phyloP scores from a whole-genome alignment of 2,113 vertebrate species.

The Clupea harengus region DNA sequence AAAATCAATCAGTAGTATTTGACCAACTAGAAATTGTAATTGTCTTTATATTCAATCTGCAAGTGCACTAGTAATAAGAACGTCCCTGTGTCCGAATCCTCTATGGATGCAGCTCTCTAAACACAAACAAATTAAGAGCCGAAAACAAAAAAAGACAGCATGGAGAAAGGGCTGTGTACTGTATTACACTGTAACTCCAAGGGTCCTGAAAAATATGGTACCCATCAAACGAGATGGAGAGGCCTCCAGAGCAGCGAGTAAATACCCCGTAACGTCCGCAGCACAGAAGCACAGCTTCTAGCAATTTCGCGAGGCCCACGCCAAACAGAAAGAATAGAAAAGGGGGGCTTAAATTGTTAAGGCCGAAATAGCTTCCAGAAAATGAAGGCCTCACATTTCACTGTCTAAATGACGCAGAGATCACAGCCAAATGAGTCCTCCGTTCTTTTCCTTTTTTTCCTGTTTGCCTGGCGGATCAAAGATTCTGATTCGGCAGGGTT shows the following conservation, averaged over 20 bases:
- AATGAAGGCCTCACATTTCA: slow-evolving; percentile 55
- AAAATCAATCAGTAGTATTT: too few relatives aligned
- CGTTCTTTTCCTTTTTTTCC: background rate
- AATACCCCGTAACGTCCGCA: background rate
- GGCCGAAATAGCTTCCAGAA: slow-evolving; percentile 73
- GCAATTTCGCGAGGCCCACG: slow-evolving; percentile 45
- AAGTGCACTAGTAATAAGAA: background rate
- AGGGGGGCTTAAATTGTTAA: slow-evolving; percentile 67
- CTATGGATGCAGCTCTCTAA: background rate
- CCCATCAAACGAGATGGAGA: slow-evolving; percentile 50
- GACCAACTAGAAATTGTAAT: too few relatives aligned
- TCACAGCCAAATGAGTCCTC: slow-evolving; percentile 63
- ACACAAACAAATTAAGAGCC: background rate
- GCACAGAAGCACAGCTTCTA: slow-evolving; percentile 69
- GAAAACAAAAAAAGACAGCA: background rate
- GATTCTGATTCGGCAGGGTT: slow-evolving; percentile 66
- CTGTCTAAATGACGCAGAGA: slow-evolving; percentile 59
- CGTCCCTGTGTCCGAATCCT: background rate
- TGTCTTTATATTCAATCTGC: too few relatives aligned
- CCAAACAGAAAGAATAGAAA: slow-evolving; percentile 63
- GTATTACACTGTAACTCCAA: background rate
- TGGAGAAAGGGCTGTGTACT: background rate
- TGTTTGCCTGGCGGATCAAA: slow-evolving; percentile 64
- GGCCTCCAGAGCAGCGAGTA: background rate
- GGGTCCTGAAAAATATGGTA: slow-evolving; percentile 58